Evolutionary conservation across 2,888 invertebrate species (phyloP), one percentile per base, ranked within the genome.

Genomic region (Oscheius myriophilus): DNA sequence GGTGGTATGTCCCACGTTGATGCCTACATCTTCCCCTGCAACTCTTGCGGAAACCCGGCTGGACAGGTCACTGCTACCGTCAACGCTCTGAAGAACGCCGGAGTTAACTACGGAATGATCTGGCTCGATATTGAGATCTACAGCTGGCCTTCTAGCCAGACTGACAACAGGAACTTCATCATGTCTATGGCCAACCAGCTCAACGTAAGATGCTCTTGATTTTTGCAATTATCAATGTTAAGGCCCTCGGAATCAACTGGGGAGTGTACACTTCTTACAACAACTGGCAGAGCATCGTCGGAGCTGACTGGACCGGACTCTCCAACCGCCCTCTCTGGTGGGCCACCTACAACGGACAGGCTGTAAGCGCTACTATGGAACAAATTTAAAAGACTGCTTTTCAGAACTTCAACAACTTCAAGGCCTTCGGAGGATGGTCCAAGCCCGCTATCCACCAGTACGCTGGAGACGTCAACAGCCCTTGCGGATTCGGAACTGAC

Each of bases 221-320:
- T 18, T n/a, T n/a, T n/a, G n/a, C n/a, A 49, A 49, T 3, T 21
- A 49, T 49, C 3, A 18, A 16, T 53, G 4, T 64, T 64, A 11
- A 62, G 68, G 43, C 12, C 18, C 33, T 51, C 21, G 67, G 67
- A 58, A 39, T 67, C 21, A 67, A 49, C 51, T 67, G 67, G 67
- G 74, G 73, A 42, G 68, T 76, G 42, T 70, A 65, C 65, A 55
- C 73, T 6, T 73, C 69, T 55, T 52, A 67, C 64, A 71, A 73
- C 67, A 77, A 73, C 67, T 77, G 77, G 77, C 45, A 59, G 51
- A 62, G 54, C 26, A 77, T 77, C 42, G 77, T 77, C 26, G 77
- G 77, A 52, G 43, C 55, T 14, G 63, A 55, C 54, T 75, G 75
- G 75, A 71, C 57, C 26, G 75, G 63, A 12, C 54, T 77, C 49